phyloP scores from a whole-genome alignment of 2,888 invertebrate species.

The Netelia melanura region DNA sequence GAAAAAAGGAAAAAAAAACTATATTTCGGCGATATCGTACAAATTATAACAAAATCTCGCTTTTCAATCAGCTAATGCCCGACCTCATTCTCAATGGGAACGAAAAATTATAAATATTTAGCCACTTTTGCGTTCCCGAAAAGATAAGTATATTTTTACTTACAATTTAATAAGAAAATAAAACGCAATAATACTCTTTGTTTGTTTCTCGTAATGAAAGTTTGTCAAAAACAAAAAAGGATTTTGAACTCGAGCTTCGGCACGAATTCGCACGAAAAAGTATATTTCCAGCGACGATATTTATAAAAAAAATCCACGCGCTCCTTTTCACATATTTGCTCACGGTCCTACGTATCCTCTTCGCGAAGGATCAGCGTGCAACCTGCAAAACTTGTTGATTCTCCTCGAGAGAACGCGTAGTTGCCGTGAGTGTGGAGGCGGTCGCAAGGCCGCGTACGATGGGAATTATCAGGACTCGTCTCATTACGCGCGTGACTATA shows the following conservation, averaged over 20 bases:
- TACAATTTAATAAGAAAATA: too few species aligned
- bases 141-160: too few species aligned
- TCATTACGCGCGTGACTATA: neutral
- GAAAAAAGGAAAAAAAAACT: too few species aligned
- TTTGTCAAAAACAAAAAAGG: neutral
- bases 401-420: neutral
- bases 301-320: slow-evolving; percentile 16
- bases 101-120: neutral
- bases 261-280: neutral
- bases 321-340: slow-evolving; percentile 15
- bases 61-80: too few species aligned
- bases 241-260: neutral
- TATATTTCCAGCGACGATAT: neutral
- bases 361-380: slow-evolving; percentile 8
- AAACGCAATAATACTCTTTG: neutral
- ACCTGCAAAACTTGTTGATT: slow-evolving; percentile 43
- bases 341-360: slow-evolving; percentile 6
- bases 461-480: slow-evolving; percentile 34
- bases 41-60: too few species aligned
- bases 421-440: slow-evolving; percentile 3
- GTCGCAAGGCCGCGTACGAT: slow-evolving; percentile 41
- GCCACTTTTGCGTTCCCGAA: too few species aligned
- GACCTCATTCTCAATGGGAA: neutral
- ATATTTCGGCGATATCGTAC: too few species aligned
- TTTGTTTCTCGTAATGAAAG: neutral